A percentile compares a stretch with the other conserved stretches of the same genome.
Conservation (phyloP, 1,140 invertebrate genomes). For the Zaprionus taronus region DNA sequence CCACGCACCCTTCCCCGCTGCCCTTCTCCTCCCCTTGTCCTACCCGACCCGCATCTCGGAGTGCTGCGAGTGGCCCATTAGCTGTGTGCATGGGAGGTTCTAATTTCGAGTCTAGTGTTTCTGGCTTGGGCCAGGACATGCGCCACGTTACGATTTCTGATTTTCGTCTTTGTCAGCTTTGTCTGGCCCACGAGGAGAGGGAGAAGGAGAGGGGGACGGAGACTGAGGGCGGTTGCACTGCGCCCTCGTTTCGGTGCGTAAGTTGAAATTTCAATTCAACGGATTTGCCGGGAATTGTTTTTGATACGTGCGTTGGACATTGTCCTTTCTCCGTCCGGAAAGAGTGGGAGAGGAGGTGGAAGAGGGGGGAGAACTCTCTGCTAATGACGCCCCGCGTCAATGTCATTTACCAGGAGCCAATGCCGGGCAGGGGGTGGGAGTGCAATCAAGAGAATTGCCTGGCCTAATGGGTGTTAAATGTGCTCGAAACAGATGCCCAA, state of each 20-base stretch:
- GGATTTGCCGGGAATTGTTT: slow-evolving; percentile 78
- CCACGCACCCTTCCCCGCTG: neutral
- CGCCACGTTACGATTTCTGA: slow-evolving; percentile 71
- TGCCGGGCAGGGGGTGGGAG: slow-evolving; percentile 15
- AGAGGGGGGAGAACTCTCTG: slow-evolving; percentile 1
- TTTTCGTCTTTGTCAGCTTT: slow-evolving; percentile 78
- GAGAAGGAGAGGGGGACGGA: neutral
- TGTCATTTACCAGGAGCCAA: slow-evolving; percentile 21
- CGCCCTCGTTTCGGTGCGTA: slow-evolving; percentile 53
- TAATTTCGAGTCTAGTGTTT: slow-evolving; percentile 74
- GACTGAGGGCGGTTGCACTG: slow-evolving; percentile 12
- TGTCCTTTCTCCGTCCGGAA: slow-evolving; percentile 34
- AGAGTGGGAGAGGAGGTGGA: neutral
- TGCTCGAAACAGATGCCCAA: slow-evolving; percentile 79
- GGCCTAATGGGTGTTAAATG: slow-evolving; percentile 81
- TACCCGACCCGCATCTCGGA: slow-evolving; percentile 26
- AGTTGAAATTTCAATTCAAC: slow-evolving; percentile 83
- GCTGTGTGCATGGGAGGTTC: slow-evolving; percentile 77
- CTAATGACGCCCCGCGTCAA: slow-evolving; percentile 50
- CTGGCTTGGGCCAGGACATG: slow-evolving; percentile 53
- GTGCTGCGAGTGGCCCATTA: slow-evolving; percentile 64
- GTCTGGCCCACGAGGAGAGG: slow-evolving; percentile 39
- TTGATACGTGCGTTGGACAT: slow-evolving; percentile 65
- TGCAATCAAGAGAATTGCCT: slow-evolving; percentile 82
- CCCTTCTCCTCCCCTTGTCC: neutral